These are phyloP conservation scores for Rhagium mordax DNA, from an alignment of 2,888 invertebrate species.

Conservation along the genomic window DNA sequence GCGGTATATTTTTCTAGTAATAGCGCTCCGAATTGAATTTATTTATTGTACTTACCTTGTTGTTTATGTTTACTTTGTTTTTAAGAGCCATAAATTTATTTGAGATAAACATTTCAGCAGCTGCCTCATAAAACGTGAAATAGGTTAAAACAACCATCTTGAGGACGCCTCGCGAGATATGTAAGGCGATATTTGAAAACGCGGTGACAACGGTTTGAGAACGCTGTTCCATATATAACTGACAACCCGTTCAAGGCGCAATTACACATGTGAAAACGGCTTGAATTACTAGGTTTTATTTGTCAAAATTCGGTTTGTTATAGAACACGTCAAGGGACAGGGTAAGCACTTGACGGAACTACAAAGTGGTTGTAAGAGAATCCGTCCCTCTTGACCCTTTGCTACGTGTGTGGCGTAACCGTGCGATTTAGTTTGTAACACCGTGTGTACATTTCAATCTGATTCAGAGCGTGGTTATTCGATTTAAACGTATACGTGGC, in stretches of 20 bases:
- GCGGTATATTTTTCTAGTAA: neutral
- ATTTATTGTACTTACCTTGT: constrained; percentile 21
- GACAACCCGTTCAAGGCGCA: neutral
- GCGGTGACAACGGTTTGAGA: neutral
- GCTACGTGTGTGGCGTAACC: neutral
- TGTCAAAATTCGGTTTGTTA: constrained; percentile 2
- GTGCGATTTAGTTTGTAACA: neutral
- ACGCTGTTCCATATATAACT: neutral
- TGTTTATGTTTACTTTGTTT: constrained; percentile 20
- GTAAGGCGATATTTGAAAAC: constrained; percentile 10
- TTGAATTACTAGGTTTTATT: neutral
- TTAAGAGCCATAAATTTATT: constrained; percentile 19
- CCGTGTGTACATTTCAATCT: neutral
- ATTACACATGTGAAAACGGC: constrained; percentile 1
- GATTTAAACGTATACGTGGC: no score
- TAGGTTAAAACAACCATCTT: constrained; percentile 9
- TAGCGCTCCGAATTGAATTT: neutral
- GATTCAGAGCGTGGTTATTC: no score
- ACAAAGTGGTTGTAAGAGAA: neutral
- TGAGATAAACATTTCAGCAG: constrained; percentile 11
- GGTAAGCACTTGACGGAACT: neutral
- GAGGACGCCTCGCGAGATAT: neutral
- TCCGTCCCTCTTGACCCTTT: neutral
- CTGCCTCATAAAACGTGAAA: neutral
- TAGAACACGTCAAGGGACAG: neutral